Conservation (phyloP, 2,888 invertebrate species). For the Acanthosoma haemorrhoidale region DNA sequence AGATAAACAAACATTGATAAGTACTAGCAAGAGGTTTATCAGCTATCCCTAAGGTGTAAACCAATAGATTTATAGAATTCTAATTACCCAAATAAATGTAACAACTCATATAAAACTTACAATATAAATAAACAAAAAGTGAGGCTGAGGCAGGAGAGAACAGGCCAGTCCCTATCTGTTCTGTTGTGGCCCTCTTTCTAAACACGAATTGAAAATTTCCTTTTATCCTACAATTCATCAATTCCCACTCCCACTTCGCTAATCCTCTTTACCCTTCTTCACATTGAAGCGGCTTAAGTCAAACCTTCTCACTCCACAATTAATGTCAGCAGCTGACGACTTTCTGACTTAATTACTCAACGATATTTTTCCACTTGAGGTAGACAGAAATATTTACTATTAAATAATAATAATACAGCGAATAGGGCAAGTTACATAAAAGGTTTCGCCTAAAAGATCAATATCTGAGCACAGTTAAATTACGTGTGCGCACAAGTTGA, state of each 20-base stretch:
- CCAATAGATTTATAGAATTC: no score
- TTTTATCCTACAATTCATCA: conserved; percentile 38
- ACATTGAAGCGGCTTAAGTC: not conserved
- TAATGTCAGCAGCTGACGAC: no score
- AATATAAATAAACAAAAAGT: no score
- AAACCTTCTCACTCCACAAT: no score
- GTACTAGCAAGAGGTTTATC: no score
- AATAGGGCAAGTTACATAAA: conserved; percentile 27
- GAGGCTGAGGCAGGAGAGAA: no score
- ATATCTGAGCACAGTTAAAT: conserved; percentile 28
- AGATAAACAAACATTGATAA: conserved; percentile 15
- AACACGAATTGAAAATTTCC: conserved; percentile 46
- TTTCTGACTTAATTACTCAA: no score
- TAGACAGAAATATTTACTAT: not conserved
- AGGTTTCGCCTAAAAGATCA: conserved; percentile 15
- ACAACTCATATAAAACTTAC: no score
- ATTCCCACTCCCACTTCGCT: conserved; percentile 38
- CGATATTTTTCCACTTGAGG: no score
- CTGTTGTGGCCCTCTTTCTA: conserved; percentile 53
- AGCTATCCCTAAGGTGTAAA: no score
- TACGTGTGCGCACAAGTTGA: conserved; percentile 13
- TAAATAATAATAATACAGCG: no score
- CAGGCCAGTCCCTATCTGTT: conserved; percentile 45
- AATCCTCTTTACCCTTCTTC: conserved; percentile 37
- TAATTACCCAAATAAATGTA: no score